Conservation (phyloP, 1,140 invertebrate genomes). For the Ephestia elutella region DNA sequence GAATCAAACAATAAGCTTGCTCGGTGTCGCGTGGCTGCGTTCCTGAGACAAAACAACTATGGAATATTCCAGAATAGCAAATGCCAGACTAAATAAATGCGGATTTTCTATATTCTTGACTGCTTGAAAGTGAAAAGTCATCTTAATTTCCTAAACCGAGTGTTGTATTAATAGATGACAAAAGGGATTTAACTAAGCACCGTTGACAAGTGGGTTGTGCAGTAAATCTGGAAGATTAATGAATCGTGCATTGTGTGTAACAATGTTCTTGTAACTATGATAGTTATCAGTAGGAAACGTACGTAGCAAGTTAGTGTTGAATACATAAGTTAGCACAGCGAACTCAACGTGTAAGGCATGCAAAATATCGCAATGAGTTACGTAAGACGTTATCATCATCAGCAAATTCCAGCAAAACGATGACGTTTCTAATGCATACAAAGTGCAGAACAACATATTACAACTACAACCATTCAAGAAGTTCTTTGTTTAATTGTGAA, state of each 20-base stretch:
- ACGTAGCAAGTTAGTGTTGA: conserved; percentile 28
- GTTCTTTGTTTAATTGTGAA: neutral
- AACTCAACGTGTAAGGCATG: conserved; percentile 42
- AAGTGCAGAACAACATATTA: conserved; percentile 7
- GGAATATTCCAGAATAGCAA: conserved; percentile 36
- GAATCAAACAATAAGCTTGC: conserved; percentile 51
- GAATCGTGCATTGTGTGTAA: neutral
- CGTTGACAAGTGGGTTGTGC: too few relatives aligned
- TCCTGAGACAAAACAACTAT: conserved; percentile 32
- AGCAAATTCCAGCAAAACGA: conserved; percentile 46
- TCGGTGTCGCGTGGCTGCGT: conserved; percentile 44
- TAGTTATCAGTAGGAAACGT: conserved; percentile 38
- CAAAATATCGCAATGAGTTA: conserved; percentile 34
- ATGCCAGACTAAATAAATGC: neutral
- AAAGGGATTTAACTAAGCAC: too few relatives aligned
- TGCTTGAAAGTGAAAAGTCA: too few relatives aligned
- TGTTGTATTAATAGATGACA: too few relatives aligned
- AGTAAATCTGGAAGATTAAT: too few relatives aligned
- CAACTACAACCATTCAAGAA: neutral
- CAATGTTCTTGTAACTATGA: conserved; percentile 8
- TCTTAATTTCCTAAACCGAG: too few relatives aligned
- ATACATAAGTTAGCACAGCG: conserved; percentile 43
- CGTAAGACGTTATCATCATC: conserved; percentile 34
- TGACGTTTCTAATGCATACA: conserved; percentile 12
- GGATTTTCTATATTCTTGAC: too few relatives aligned